Percentiles rank a stretch among this genome's conserved stretches.
Evolutionary conservation across 1,140 invertebrate species (phyloP).

Genomic region (Gyrodactylus bullatarudis): DNA sequence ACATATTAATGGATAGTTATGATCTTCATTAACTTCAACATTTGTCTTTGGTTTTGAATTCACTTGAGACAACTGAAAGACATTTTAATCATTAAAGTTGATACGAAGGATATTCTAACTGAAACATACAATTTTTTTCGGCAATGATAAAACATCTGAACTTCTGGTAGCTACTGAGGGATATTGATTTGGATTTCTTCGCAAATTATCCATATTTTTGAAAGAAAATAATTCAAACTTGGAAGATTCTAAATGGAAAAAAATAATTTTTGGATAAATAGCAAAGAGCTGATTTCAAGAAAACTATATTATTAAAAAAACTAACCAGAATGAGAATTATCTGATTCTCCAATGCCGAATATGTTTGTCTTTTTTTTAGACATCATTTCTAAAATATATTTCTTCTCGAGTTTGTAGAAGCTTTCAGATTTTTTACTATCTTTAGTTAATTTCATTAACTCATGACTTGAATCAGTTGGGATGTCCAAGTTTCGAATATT

Average conservation of each 20-base stretch:
- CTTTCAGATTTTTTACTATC: background rate
- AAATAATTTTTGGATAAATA: too few relatives aligned
- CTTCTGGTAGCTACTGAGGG: too few relatives aligned
- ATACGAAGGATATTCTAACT: too few relatives aligned
- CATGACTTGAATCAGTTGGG: background rate
- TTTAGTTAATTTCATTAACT: background rate
- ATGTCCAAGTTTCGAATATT: background rate
- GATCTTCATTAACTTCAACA: background rate
- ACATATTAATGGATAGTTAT: background rate
- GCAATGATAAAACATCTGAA: background rate
- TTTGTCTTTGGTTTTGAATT: background rate
- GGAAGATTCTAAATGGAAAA: background rate
- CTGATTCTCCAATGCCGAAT: background rate
- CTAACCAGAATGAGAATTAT: too few relatives aligned
- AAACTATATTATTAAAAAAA: too few relatives aligned
- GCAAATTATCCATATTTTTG: background rate
- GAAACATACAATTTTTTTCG: background rate
- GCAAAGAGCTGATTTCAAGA: too few relatives aligned
- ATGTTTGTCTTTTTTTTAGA: background rate
- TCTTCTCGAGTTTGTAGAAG: background rate
- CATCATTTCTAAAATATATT: background rate
- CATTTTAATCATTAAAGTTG: too few relatives aligned
- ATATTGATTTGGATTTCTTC: background rate
- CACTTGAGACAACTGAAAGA: background rate
- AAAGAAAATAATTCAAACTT: background rate